phyloP scores from a whole-genome alignment of 2,888 invertebrate genomes.

The Andrena fulva region DNA sequence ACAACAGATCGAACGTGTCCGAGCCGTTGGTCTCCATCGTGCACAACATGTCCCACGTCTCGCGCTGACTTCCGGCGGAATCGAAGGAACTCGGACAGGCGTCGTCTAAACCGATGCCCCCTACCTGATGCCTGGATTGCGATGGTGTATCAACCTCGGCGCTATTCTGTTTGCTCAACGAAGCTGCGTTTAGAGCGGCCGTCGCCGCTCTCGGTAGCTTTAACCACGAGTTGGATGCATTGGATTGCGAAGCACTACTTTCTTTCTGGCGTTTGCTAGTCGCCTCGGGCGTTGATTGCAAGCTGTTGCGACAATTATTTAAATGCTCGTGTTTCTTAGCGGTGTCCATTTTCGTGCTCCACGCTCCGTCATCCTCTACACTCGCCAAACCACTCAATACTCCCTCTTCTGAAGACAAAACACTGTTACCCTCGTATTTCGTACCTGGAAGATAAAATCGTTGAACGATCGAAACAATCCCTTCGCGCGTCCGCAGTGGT shows the following conservation, averaged over 20 bases:
- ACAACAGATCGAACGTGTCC: slow-evolving; percentile 81
- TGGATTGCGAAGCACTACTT: slow-evolving; percentile 64
- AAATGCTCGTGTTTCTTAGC: slow-evolving; percentile 50
- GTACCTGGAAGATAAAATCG: slow-evolving; percentile 68
- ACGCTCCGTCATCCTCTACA: slow-evolving; percentile 59
- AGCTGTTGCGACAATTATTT: slow-evolving; percentile 36
- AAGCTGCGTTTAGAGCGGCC: slow-evolving; percentile 26
- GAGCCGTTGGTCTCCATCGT: slow-evolving; percentile 74
- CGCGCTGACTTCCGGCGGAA: slow-evolving; percentile 57
- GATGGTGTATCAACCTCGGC: slow-evolving; percentile 44
- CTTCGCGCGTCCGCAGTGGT: not conserved
- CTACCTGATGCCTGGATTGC: slow-evolving; percentile 32
- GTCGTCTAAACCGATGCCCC: slow-evolving; percentile 57
- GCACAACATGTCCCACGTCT: slow-evolving; percentile 74
- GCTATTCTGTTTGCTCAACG: slow-evolving; percentile 53
- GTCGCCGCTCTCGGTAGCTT: slow-evolving; percentile 51
- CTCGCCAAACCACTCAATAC: slow-evolving; percentile 66
- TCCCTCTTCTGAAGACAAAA: slow-evolving; percentile 76
- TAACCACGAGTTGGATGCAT: slow-evolving; percentile 49
- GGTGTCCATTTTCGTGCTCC: slow-evolving; percentile 60
- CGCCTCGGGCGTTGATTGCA: slow-evolving; percentile 45
- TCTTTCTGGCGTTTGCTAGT: slow-evolving; percentile 58
- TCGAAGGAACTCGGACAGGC: slow-evolving; percentile 58
- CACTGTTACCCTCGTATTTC: slow-evolving; percentile 79
- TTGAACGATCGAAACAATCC: too few species aligned